A percentile compares a stretch with the other conserved stretches of the same genome.
Conservation (phyloP, 1,140 invertebrate species). For the Drosophila ohnishii region DNA sequence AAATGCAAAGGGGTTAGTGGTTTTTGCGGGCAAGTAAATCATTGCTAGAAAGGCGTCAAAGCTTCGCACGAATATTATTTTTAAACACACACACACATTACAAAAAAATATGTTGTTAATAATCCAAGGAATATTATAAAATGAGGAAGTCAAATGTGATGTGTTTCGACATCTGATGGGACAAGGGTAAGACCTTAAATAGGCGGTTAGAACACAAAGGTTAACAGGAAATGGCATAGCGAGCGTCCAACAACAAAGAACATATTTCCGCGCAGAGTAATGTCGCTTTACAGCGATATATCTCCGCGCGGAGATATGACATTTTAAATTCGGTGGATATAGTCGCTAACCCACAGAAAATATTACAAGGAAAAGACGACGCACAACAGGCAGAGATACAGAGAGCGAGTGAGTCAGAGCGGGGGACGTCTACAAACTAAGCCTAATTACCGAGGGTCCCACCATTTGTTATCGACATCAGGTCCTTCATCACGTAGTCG, state of each 20-base stretch:
- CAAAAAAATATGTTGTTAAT: neutral
- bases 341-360: neutral
- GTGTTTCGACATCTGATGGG: neutral
- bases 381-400: neutral
- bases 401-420: slow-evolving; percentile 1
- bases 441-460: slow-evolving; percentile 80
- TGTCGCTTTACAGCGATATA: too few relatives aligned
- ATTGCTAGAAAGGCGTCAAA: too few relatives aligned
- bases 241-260: too few relatives aligned
- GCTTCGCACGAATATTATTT: too few relatives aligned
- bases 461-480: slow-evolving; percentile 83
- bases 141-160: neutral
- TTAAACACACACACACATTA: neutral
- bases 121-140: neutral
- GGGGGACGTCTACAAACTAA: slow-evolving; percentile 57
- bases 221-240: neutral
- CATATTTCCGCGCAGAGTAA: too few relatives aligned
- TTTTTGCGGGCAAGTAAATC: too few relatives aligned
- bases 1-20: neutral
- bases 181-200: neutral
- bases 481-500: slow-evolving; percentile 82
- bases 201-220: neutral
- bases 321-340: too few relatives aligned
- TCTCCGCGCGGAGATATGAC: too few relatives aligned
- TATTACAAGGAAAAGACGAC: neutral